These are phyloP conservation scores for Ochropleura plecta DNA, from an alignment of 2,888 invertebrate species.

Conservation along the genomic window DNA sequence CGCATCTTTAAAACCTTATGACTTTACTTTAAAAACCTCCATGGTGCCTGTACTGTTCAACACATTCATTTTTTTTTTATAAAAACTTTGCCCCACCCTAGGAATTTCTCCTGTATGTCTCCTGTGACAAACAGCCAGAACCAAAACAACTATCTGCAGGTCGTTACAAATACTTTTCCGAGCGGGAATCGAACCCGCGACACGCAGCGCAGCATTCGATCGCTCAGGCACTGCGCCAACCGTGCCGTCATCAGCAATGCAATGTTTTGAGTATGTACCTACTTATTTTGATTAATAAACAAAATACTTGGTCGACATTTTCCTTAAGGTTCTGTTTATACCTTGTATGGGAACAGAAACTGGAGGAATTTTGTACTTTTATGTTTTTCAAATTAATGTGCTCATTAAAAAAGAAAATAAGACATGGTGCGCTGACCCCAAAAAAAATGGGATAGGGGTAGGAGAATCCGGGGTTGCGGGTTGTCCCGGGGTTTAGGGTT, in stretches of 20 bases:
- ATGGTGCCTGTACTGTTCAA: not conserved
- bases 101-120: too few relatives aligned
- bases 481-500: too few relatives aligned
- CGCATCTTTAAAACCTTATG: not conserved
- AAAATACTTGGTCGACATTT: not conserved
- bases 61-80: not conserved
- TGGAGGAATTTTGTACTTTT: not conserved
- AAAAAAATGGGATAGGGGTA: too few relatives aligned
- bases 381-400: not conserved
- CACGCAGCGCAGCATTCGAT: too few relatives aligned
- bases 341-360: not conserved
- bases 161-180: too few relatives aligned
- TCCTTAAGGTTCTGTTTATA: not conserved
- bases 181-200: too few relatives aligned
- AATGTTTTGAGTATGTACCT: not conserved
- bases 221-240: too few relatives aligned
- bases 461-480: too few relatives aligned
- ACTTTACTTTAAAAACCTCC: not conserved
- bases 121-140: too few relatives aligned
- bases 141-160: too few relatives aligned
- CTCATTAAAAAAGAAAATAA: not conserved
- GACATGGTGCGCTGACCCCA: too few relatives aligned
- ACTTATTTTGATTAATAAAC: not conserved
- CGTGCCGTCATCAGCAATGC: not conserved
- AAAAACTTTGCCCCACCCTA: too few relatives aligned